Base-by-base conservation (phyloP, 2,797 vertebrate species). In the Chelidonichthys spinosus region DNA sequence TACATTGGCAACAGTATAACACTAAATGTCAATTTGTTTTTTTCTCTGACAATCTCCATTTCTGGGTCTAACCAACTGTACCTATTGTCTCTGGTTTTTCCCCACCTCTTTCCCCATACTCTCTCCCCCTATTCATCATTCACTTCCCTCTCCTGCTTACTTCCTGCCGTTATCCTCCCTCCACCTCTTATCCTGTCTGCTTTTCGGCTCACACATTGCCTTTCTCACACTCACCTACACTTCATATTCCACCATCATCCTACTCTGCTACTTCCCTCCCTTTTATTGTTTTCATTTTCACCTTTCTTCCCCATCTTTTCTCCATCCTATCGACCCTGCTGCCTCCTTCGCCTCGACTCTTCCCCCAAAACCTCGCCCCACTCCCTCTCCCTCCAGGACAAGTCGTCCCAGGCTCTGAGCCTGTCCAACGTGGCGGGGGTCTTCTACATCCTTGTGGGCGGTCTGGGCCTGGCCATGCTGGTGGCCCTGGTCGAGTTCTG, bases 401-500 rank as follows among this genome's bases (percentile, higher is more conserved):
- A 99, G 96, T 99, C 94, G 1, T 95, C 95, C 90, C 92, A 99
- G 96, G 98, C 98, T 86, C 95, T 99, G 90, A 99, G 98, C 95
- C 96, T 99, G 92, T 99, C 98, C 96, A 99, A 99, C 89, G 98
- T 99, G 87, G 98, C 98, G 6, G 98, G 98, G 88, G 98, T 99
- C 93, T 99, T 99, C 97, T 99, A 99, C 96, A 99, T 99, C 96
- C 97, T 99, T 89, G 98, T 99, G 93, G 98, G 98, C 83, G 98
- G 98, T 92, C 94, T 99, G 92, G 98, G 98, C 93, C 95, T 99
- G 94, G 98, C 98, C 87, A 99, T 99, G 98, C 97, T 99, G 95
- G 98, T 99, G 96, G 98, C 98, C 93, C 95, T 99, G 96, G 97
- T 99, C 93, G 98, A 99, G 92, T 99, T 99, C 97, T 99, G 98